A percentile compares a stretch with the other conserved stretches of the same genome.
phyloP scores from a whole-genome alignment of 2,888 invertebrate species.

The Stramonita haemastoma region DNA sequence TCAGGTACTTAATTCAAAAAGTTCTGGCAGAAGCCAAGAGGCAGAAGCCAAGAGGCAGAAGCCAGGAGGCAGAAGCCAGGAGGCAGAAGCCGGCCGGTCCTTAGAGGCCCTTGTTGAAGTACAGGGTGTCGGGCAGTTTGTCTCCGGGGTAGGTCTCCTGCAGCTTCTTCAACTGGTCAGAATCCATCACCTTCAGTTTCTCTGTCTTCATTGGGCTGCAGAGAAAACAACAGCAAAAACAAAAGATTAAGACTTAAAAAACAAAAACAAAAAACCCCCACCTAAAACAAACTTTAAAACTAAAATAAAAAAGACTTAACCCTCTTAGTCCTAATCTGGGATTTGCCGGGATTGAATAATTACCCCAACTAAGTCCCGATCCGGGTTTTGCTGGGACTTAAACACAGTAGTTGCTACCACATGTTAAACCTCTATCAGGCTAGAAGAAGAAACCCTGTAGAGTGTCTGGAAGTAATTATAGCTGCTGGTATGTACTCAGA shows the following conservation, averaged over 20 bases:
- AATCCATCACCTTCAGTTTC: slow-evolving; percentile 86
- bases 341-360: no score
- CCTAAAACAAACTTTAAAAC: no score
- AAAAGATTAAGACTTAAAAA: neutral
- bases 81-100: neutral
- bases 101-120: slow-evolving; percentile 92
- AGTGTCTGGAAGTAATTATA: no score
- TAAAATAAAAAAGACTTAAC: no score
- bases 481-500: no score
- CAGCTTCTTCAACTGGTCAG: slow-evolving; percentile 85
- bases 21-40: neutral
- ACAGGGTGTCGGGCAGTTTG: slow-evolving; percentile 85
- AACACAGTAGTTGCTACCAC: no score
- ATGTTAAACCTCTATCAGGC: no score
- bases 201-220: slow-evolving; percentile 85
- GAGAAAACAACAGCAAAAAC: slow-evolving; percentile 57
- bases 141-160: slow-evolving; percentile 82
- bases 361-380: no score
- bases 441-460: no score
- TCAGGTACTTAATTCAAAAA: neutral
- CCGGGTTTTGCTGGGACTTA: no score
- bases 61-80: neutral
- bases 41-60: neutral
- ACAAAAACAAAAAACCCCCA: no score
- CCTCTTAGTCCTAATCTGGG: no score